Evolutionary conservation across 2,888 invertebrate genomes (phyloP), one percentile per base, ranked within the genome.

Genomic region (Drosophila koepferae): DNA sequence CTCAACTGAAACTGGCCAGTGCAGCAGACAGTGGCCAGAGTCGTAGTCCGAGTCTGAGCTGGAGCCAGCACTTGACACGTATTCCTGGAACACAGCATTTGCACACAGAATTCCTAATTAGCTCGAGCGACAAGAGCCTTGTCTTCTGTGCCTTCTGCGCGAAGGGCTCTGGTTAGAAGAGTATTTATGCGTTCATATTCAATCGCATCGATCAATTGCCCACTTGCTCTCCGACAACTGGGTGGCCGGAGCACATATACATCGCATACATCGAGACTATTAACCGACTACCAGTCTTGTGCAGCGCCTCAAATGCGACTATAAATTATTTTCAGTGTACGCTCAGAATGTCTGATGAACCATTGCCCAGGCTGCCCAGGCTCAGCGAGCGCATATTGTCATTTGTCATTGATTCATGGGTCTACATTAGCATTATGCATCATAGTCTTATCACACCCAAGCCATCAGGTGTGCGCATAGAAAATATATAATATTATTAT

Each of bases 31-130:
- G 9, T 9, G n/a, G 1, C 43, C 41, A 16, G n/a, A 43, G 43
- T 43, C n/a, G 18, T 2, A 14, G 20, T 3, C 2, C 1, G 14
- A 48, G 63, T 18, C 61, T 23, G 38, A 62, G 67, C 64, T 44
- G 36, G 58, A 48, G 46, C 64, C 71, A 66, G 41, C 81, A 82
- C 81, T 82, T 73, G 90, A 87, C 88, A 81, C 81, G 82, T 85
- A 85, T 89, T 89, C 86, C 85, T 81, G 90, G 82, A 87, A 89
- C 62, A 31, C 72, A 58, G 55, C 55, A 58, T 48, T 72, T 58
- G 84, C 82, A 72, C 80, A 80, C 82, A 73, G 86, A 82, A 89
- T 86, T 60, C 69, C 68, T 81, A 85, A 89, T 87, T 87, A 89
- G 76, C 18, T 56, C 43, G 44, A 28, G 5, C 28, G 6, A 28